Percentiles rank a stretch among this genome's conserved stretches.
phyloP scores from a whole-genome alignment of 2,888 invertebrate species.

The Amorpha juglandis region DNA sequence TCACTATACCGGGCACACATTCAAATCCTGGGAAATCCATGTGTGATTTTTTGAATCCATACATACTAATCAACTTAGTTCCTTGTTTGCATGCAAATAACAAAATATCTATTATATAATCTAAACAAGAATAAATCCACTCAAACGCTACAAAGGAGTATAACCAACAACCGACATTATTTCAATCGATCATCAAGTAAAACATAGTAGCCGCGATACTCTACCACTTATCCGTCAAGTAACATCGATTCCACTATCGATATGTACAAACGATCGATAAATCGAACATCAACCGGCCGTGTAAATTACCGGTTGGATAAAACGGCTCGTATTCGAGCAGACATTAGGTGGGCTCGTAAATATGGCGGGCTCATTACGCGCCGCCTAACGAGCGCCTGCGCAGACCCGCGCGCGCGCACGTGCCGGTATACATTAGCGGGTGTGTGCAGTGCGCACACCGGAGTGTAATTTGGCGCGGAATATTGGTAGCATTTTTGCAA shows the following conservation, averaged over 20 bases:
- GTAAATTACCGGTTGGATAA: slow-evolving; percentile 44
- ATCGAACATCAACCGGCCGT: slow-evolving; percentile 33
- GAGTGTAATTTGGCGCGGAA: slow-evolving; percentile 14
- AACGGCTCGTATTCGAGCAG: slow-evolving; percentile 46
- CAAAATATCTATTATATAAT: background rate
- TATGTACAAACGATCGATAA: slow-evolving; percentile 29
- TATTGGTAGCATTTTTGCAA: slow-evolving; percentile 13
- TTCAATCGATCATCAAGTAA: slow-evolving; percentile 24
- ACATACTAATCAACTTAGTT: too few species aligned
- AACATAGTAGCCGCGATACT: slow-evolving; percentile 19
- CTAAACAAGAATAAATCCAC: background rate
- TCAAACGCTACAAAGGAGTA: slow-evolving; percentile 10
- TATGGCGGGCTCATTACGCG: slow-evolving; percentile 68
- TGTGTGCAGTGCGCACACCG: slow-evolving; percentile 43
- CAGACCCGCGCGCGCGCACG: slow-evolving; percentile 51
- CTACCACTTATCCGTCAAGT: slow-evolving; percentile 22
- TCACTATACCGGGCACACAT: too few species aligned
- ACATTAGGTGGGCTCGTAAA: slow-evolving; percentile 68
- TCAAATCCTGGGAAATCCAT: too few species aligned
- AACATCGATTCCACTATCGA: slow-evolving; percentile 23
- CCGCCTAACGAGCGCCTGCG: slow-evolving; percentile 60
- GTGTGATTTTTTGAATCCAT: too few species aligned
- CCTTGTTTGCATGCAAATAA: too few species aligned
- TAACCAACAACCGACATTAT: slow-evolving; percentile 9
- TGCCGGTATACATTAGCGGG: slow-evolving; percentile 57